Base-by-base conservation (phyloP, 2,888 invertebrate species). In the Subacronicta megacephala region DNA sequence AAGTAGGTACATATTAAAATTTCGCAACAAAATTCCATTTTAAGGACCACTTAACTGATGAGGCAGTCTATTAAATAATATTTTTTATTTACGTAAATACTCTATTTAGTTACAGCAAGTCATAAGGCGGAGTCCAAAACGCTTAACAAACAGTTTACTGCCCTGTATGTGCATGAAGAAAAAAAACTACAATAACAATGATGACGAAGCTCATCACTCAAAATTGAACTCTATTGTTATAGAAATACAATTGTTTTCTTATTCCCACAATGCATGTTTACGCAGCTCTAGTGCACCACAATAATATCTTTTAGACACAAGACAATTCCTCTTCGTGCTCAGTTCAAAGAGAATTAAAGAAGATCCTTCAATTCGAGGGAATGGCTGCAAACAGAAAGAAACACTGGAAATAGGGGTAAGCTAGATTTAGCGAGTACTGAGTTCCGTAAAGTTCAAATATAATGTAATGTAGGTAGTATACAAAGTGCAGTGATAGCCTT, bases 361-460 rank as follows among this genome's bases (percentile, higher is more conserved):
- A 71, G 71, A 71, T 60, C 74, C 57, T 54, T 71, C 71, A 71
- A 73, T 71, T 62, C 47, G 41, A 62, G 62, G 56, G 56, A 73
- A 71, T 59, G 51, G 50, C 36, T 41, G 44, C 40, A 41, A 56
- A 53, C 47, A 52, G 42, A 54, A 61, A 57, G 54, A 65, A 68
- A 68, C 52, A 56, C 55, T 52, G 44, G 38, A 13, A 54, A 56
- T 43, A 36, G 37, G 36, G 42, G 35, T 38, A 31, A 49, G 42
- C 40, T 7, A 29, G 36, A 20, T 31, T 17, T 31, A 17, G 42
- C 42, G 0, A 35, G 52, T 35, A 37, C 38, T 41, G 36, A 54
- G 65, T 56, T 62, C 55, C 17, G 42, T 31, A 7, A 26, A 13
- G 17, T 17, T 5, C 26, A 54, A 58, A 52, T 49, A 40, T 49